These are phyloP conservation scores for Callinectes sapidus DNA, from an alignment of 2,888 invertebrate genomes.

Conservation along the genomic window DNA sequence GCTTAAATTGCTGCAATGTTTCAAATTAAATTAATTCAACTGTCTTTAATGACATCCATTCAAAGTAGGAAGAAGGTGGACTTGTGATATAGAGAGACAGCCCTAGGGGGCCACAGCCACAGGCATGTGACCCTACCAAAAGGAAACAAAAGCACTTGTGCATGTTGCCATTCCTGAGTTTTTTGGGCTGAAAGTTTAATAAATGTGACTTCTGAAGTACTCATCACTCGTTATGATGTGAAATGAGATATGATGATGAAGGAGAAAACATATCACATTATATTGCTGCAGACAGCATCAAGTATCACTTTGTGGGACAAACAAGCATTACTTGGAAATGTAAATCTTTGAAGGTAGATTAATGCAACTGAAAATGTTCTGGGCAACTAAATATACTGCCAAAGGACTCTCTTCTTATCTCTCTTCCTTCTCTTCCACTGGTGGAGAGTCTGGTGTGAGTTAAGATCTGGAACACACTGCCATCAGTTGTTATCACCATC, in stretches of 20 bases:
- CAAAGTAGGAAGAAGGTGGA: background rate
- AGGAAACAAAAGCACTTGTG: conserved; percentile 51
- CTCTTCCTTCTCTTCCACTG: background rate
- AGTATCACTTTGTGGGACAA: conserved; percentile 5
- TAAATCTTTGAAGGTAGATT: background rate
- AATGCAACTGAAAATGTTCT: conserved; percentile 1
- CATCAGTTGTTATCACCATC: background rate
- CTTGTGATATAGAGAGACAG: conserved; percentile 11
- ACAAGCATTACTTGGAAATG: conserved; percentile 5
- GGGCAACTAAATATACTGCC: background rate
- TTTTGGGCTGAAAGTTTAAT: conserved; percentile 48
- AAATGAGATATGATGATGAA: conserved; percentile 5
- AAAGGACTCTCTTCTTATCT: background rate
- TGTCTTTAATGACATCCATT: background rate
- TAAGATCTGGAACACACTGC: conserved; percentile 10
- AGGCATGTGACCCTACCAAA: background rate
- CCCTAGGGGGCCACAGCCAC: background rate
- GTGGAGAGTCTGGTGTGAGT: conserved; percentile 2
- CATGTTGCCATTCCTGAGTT: conserved; percentile 59
- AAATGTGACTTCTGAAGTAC: conserved; percentile 30
- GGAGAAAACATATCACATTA: conserved; percentile 13
- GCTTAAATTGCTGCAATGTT: background rate
- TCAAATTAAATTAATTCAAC: background rate
- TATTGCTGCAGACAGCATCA: conserved; percentile 1
- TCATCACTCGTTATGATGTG: background rate